These are phyloP conservation scores for Sesia apiformis DNA, from an alignment of 2,888 invertebrate genomes.

Conservation along the genomic window DNA sequence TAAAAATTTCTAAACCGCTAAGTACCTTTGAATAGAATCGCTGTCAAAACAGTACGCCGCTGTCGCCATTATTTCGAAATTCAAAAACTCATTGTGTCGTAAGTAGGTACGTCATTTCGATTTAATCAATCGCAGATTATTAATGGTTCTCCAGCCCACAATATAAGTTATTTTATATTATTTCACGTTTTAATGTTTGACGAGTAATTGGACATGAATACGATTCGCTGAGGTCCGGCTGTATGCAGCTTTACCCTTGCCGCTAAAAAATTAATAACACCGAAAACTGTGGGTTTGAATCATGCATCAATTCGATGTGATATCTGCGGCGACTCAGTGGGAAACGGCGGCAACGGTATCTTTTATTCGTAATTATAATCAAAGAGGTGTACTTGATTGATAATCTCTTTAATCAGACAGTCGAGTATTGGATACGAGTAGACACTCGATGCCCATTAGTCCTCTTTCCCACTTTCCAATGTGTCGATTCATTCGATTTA, in stretches of 20 bases:
- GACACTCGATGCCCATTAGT: constrained; percentile 24
- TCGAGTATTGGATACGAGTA: constrained; percentile 16
- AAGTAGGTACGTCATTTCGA: constrained; percentile 32
- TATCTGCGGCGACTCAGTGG: neutral
- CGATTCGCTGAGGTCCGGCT: neutral
- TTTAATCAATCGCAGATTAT: constrained; percentile 47
- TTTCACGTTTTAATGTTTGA: neutral
- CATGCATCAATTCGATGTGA: no score
- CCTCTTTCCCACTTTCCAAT: constrained; percentile 20
- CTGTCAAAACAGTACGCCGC: constrained; percentile 34
- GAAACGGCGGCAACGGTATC: constrained; percentile 25
- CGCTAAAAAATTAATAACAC: neutral
- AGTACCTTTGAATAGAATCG: constrained; percentile 11
- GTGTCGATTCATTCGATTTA: constrained; percentile 62
- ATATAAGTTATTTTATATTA: constrained; percentile 3
- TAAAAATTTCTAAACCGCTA: constrained; percentile 18
- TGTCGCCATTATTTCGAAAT: constrained; percentile 33
- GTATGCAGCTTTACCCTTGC: neutral
- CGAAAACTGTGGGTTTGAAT: neutral
- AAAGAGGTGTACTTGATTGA: constrained; percentile 36
- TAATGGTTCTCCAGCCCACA: constrained; percentile 23
- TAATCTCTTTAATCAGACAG: constrained; percentile 42
- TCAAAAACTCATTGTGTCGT: constrained; percentile 32
- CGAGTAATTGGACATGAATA: neutral
- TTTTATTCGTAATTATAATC: constrained; percentile 38